Percentiles rank a stretch among this genome's conserved stretches.
Evolutionary conservation across 2,888 invertebrate species (phyloP).

Genomic region (Leptinotarsa peninsularis): DNA sequence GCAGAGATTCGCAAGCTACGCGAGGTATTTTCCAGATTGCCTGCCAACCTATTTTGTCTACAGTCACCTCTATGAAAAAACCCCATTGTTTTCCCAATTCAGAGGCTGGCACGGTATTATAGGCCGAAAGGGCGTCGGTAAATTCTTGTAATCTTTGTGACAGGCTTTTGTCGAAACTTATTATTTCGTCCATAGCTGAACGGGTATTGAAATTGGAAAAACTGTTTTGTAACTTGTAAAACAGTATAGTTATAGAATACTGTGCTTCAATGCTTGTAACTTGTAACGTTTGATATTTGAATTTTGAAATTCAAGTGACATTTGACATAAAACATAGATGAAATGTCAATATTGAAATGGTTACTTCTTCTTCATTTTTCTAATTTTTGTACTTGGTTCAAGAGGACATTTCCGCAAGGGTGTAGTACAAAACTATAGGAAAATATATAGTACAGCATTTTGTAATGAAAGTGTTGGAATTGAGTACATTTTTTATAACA

Average conservation of each 20-base stretch:
- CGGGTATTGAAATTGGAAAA: background rate
- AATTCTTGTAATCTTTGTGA: slow-evolving; percentile 70
- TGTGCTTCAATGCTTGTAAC: background rate
- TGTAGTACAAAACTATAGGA: no score
- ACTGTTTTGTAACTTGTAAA: background rate
- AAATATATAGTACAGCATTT: no score
- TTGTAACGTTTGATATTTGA: background rate
- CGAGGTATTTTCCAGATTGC: slow-evolving; percentile 78
- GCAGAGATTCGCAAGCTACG: slow-evolving; percentile 73
- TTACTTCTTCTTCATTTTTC: background rate
- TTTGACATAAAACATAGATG: background rate
- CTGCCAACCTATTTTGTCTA: slow-evolving; percentile 78
- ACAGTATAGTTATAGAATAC: no score
- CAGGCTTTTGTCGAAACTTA: slow-evolving; percentile 71
- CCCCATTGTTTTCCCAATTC: slow-evolving; percentile 70
- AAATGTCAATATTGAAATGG: background rate
- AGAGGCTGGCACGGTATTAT: slow-evolving; percentile 66
- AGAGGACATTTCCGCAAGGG: no score
- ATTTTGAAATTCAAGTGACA: background rate
- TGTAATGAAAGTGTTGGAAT: no score
- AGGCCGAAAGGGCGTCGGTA: slow-evolving; percentile 67
- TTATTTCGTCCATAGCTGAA: slow-evolving; percentile 69
- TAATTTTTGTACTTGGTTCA: no score
- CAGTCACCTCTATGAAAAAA: slow-evolving; percentile 70
- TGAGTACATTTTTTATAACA: no score